Evolutionary conservation across 2,113 vertebrate species (phyloP).

Genomic region (Alethe diademata): DNA sequence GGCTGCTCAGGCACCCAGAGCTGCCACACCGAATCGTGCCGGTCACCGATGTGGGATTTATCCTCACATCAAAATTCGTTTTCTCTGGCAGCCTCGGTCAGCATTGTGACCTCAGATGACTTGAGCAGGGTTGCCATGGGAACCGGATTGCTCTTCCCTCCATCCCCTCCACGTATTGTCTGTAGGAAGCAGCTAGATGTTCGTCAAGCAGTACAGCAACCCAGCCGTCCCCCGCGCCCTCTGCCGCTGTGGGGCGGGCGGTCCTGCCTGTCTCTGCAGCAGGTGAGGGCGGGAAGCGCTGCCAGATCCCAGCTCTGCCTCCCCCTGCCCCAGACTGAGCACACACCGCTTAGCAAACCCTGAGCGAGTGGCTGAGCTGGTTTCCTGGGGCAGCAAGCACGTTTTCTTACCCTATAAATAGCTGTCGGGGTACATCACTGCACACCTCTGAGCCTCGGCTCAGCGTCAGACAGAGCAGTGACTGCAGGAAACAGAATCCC

Average conservation of each 20-base stretch:
- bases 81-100: background rate
- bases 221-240: background rate
- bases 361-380: rapidly evolving
- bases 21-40: background rate
- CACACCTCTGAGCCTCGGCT: background rate
- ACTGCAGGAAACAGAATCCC: background rate
- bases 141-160: background rate
- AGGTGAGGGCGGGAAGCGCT: background rate
- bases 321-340: rapidly evolving
- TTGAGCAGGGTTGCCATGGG: background rate
- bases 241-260: background rate
- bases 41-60: background rate
- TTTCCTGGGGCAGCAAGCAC: background rate
- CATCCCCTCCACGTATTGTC: rapidly evolving
- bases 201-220: rapidly evolving
- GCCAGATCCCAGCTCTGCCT: background rate
- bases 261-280: background rate
- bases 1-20: background rate
- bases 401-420: background rate
- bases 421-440: rapidly evolving
- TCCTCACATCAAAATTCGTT: background rate
- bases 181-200: background rate
- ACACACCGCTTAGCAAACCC: background rate
- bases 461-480: background rate
- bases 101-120: constrained; percentile 24